Evolutionary conservation across 2,797 vertebrate species (phyloP), one percentile per base, ranked within the genome.

Genomic region (Rhinatrema bivittatum): DNA sequence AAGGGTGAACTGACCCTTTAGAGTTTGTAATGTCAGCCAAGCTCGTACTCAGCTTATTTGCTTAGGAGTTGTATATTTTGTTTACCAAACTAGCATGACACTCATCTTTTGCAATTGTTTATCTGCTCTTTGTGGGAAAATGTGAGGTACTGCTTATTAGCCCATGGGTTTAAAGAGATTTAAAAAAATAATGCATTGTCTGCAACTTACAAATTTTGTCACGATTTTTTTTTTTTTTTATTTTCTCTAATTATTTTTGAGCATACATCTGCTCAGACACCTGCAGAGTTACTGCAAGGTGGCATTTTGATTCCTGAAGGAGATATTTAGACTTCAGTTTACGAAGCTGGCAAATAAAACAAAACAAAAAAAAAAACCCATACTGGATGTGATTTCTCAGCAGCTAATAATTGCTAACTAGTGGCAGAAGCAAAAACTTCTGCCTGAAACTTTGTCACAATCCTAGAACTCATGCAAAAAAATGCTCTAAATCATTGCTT

Each of bases 261-360:
- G 79, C 80, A 69, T 81, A 75, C 78, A 85, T 87, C 85, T 90
- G 85, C 59, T 76, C 68, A 66, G 65, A 78, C 78, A 89, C 85
- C 79, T 85, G 82, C 79, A 81, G 58, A 65, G 84, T 84, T 84
- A 74, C 76, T 86, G 81, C 78, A 89, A 90, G 76, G 78, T 83
- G 79, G 77, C 75, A 79, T 82, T 88, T 82, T 77, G 69, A 73
- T 81, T 87, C 73, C 71, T 68, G 52, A 68, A 80, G 76, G 65
- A 63, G 68, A 78, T 75, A 79, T 88, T 87, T 88, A 81, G 85
- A 88, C 79, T 79, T 85, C 76, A 87, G 77, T 88, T 87, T 81
- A 84, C 82, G 73, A 72, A 87, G 85, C 82, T 87, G 81, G 84
- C 86, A 87, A 74, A n/a, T n/a, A n/a, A n/a, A n/a, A n/a, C n/a